These are phyloP conservation scores for Caradrina clavipalpis DNA, from an alignment of 2,888 invertebrate genomes.

Conservation along the genomic window DNA sequence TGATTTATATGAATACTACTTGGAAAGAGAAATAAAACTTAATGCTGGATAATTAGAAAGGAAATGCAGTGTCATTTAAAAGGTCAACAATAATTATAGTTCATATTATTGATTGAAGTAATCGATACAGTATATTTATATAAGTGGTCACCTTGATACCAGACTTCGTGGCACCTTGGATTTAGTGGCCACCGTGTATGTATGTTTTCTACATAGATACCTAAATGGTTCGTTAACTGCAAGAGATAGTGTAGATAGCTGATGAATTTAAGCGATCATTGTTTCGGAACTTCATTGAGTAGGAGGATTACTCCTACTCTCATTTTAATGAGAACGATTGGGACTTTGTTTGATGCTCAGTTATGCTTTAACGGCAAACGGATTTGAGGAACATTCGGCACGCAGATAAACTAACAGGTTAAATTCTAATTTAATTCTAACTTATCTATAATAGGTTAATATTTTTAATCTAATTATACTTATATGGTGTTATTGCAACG, in stretches of 20 bases:
- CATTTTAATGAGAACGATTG: too few species aligned
- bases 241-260: not conserved
- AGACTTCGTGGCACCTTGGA: not conserved
- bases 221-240: not conserved
- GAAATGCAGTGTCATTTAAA: not conserved
- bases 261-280: conserved; percentile 1
- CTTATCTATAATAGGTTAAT: too few species aligned
- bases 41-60: conserved; percentile 7
- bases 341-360: not conserved
- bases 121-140: conserved; percentile 31
- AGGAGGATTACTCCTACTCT: not conserved
- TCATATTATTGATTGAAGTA: conserved; percentile 9
- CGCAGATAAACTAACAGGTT: too few species aligned
- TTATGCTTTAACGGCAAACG: not conserved
- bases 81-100: conserved; percentile 1
- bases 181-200: not conserved
- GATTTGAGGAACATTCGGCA: not conserved
- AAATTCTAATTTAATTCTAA: too few species aligned
- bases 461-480: too few species aligned
- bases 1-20: not conserved
- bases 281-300: not conserved
- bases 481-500: too few species aligned
- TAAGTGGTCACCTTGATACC: conserved; percentile 14
- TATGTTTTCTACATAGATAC: not conserved
- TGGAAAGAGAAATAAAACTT: not conserved